phyloP scores from a whole-genome alignment of 2,797 vertebrate species.

The Heteromormyrus szaboi region DNA sequence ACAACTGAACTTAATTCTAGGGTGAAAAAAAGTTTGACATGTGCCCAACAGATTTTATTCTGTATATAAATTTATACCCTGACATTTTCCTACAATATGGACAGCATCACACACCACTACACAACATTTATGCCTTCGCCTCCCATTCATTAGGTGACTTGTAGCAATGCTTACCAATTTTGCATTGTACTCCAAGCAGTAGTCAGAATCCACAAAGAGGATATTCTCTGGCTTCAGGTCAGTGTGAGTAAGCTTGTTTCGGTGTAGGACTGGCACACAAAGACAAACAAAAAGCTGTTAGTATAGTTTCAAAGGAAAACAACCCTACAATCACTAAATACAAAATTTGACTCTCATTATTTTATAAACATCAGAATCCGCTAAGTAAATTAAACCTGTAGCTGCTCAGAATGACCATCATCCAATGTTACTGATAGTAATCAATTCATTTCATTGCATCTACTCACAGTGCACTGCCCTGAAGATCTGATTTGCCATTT shows the following conservation, averaged over 20 bases:
- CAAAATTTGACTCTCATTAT: neutral
- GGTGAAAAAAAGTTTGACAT: neutral
- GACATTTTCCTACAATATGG: neutral
- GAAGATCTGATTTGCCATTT: slow-evolving; percentile 88
- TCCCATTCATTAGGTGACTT: neutral
- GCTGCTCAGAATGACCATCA: neutral
- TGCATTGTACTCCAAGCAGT: slow-evolving; percentile 65
- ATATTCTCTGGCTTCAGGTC: slow-evolving; percentile 97
- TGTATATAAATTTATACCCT: neutral
- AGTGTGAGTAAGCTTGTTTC: slow-evolving; percentile 90
- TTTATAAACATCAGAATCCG: neutral
- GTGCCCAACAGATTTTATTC: neutral
- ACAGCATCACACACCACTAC: neutral
- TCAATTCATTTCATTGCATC: neutral
- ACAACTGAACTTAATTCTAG: neutral
- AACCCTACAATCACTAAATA: neutral
- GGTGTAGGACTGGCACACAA: slow-evolving; percentile 74
- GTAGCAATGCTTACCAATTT: slow-evolving; percentile 60
- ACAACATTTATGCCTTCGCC: neutral
- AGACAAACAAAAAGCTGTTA: neutral
- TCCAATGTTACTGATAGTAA: neutral
- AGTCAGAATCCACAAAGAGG: slow-evolving; percentile 82
- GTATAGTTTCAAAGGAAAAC: slow-evolving; percentile 17
- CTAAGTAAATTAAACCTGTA: neutral
- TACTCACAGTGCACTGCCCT: slow-evolving; percentile 89